Evolutionary conservation across 1,140 invertebrate species (phyloP), one percentile per base, ranked within the genome.

Genomic region (Formica selysi): DNA sequence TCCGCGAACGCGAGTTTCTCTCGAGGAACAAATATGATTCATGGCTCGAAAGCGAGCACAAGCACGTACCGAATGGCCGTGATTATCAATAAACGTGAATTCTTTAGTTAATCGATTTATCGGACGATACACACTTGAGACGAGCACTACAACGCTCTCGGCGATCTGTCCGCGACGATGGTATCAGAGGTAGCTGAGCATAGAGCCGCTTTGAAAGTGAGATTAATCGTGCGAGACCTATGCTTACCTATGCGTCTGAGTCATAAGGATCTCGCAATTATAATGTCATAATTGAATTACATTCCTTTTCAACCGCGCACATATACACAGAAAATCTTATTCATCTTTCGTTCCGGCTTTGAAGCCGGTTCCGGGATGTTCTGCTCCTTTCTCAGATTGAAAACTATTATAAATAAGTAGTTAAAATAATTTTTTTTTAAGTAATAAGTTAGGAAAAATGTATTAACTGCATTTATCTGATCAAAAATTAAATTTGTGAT

Each of bases 171-270:
- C 13, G 76, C 79, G 32, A 54, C 36, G 22, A 81, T 48, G 68
- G 32, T 32, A 32, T 38, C 54, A 26, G 62, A 67, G 3, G n/a
- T 71, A 85, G 67, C 80, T 64, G 64, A 89, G 90, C 68, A 80
- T 90, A 87, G 29, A 87, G 73, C 85, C 62, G 73, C 76, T 90
- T 91, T 87, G 90, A 91, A 91, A 91, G 85, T 88, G 76, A 76
- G 76, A 88, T 91, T 87, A 79, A 89, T 85, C 83, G 88, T 76
- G 84, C 88, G 80, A 90, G 76, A 86, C 83, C 54, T 79, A 85
- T 89, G 62, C 84, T 76, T 61, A 70, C 32, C 32, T 32, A 32
- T 32, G 32, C 32, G 26, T 57, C 48, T 80, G 89, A 89, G 7
- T 91, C 86, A 91, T 67, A 84, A 86, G 73, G 78, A 87, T 87